Evolutionary conservation across 2,888 invertebrate genomes (phyloP).

Genomic region (Cremastinae sp.): DNA sequence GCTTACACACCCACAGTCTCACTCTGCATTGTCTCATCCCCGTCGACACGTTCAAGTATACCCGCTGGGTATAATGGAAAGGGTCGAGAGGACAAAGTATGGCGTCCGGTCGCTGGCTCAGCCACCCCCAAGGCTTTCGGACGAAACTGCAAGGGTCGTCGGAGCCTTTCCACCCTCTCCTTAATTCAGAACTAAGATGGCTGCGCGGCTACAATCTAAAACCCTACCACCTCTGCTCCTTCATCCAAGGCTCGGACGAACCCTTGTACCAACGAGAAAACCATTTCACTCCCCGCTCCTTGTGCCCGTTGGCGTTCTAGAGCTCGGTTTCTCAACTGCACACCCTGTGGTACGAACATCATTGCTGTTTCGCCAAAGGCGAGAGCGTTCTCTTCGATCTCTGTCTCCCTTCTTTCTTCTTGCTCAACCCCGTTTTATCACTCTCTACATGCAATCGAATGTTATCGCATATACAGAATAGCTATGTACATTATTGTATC

Average conservation of each 20-base stretch:
- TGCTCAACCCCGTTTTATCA: slow-evolving; percentile 9
- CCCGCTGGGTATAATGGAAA: slow-evolving; percentile 51
- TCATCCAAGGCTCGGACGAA: background rate
- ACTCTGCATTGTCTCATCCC: slow-evolving; percentile 27
- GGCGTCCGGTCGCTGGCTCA: slow-evolving; percentile 60
- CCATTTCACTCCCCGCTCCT: slow-evolving; percentile 39
- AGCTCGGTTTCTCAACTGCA: slow-evolving; percentile 55
- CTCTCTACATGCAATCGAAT: slow-evolving; percentile 18
- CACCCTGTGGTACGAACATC: slow-evolving; percentile 34
- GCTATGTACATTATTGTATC: slow-evolving; percentile 14
- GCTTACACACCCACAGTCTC: background rate
- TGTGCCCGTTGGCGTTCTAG: slow-evolving; percentile 33
- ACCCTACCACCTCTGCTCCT: slow-evolving; percentile 44
- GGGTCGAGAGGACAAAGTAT: slow-evolving; percentile 59
- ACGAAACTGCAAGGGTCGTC: slow-evolving; percentile 62
- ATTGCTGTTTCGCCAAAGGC: slow-evolving; percentile 50
- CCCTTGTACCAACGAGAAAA: slow-evolving; percentile 23
- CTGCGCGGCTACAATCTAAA: slow-evolving; percentile 61
- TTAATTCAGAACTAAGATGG: slow-evolving; percentile 79
- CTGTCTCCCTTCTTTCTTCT: slow-evolving; percentile 14
- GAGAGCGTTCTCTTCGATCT: slow-evolving; percentile 37
- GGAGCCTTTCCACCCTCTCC: slow-evolving; percentile 74
- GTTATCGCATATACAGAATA: slow-evolving; percentile 5
- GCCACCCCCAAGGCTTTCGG: slow-evolving; percentile 61
- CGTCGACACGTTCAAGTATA: slow-evolving; percentile 37